phyloP scores from a whole-genome alignment of 2,888 invertebrate species.

The Mimachlamys varia region DNA sequence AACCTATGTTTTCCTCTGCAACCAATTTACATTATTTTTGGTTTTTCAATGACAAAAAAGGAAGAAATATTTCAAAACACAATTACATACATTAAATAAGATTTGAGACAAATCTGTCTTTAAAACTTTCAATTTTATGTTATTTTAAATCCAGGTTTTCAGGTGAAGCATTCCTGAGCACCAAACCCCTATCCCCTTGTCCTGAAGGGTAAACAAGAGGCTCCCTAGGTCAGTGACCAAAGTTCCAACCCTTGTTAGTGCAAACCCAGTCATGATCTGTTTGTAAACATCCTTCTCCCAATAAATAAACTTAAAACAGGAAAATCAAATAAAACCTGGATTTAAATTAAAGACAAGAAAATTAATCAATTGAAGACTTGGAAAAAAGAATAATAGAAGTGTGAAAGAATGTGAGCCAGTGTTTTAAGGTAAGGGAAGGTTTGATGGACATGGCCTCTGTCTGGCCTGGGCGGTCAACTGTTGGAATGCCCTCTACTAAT shows the following conservation, averaged over 20 bases:
- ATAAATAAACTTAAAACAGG: neutral
- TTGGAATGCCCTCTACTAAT: neutral
- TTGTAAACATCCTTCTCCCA: neutral
- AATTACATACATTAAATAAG: neutral
- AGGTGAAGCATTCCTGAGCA: neutral
- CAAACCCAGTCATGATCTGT: neutral
- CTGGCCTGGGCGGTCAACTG: conserved; percentile 14
- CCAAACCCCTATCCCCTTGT: too few species aligned
- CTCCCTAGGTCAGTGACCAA: too few species aligned
- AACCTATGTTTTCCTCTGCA: too few species aligned
- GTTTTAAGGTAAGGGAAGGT: neutral
- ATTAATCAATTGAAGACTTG: neutral
- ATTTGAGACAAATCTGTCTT: neutral
- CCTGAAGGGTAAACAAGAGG: too few species aligned
- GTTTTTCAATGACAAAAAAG: too few species aligned
- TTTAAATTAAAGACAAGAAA: too few species aligned
- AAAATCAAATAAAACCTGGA: too few species aligned
- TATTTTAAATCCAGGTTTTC: neutral
- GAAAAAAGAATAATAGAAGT: neutral
- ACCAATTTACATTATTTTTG: too few species aligned
- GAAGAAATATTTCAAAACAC: too few species aligned
- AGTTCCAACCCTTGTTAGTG: neutral
- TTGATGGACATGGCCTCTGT: neutral
- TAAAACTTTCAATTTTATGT: neutral
- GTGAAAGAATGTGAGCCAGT: neutral